Conservation (phyloP, 2,888 invertebrate species). For the Bombyx huttoni region DNA sequence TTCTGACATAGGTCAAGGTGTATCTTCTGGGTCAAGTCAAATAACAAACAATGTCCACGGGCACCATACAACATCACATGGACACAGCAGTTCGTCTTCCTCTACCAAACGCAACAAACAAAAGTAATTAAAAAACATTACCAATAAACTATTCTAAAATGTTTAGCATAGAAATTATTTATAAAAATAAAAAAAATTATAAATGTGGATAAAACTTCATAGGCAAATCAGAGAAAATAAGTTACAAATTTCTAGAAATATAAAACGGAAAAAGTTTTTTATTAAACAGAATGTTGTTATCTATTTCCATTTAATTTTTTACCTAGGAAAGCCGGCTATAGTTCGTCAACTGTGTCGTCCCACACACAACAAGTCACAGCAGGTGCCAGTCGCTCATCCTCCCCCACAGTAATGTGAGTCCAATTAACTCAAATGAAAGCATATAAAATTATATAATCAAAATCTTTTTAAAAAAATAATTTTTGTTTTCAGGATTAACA, state of each 20-base stretch:
- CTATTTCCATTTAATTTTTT: background rate
- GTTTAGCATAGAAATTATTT: too few relatives aligned
- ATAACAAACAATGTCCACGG: constrained; percentile 31
- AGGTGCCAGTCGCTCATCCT: constrained; percentile 56
- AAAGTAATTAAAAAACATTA: constrained; percentile 31
- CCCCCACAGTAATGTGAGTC: constrained; percentile 57
- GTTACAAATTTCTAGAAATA: too few relatives aligned
- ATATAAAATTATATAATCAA: background rate
- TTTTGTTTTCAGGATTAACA: constrained; percentile 38
- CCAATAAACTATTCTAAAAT: too few relatives aligned
- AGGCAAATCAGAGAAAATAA: too few relatives aligned
- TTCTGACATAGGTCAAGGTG: constrained; percentile 31
- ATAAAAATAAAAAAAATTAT: too few relatives aligned
- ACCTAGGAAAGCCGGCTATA: constrained; percentile 47
- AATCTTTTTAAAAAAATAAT: background rate
- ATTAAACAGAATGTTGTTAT: too few relatives aligned
- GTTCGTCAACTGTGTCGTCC: constrained; percentile 29
- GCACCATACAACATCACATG: constrained; percentile 45
- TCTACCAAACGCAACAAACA: constrained; percentile 60
- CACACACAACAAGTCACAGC: constrained; percentile 41
- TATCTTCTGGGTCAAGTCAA: constrained; percentile 35
- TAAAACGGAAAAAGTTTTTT: too few relatives aligned
- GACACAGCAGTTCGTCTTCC: constrained; percentile 28
- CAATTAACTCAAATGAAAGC: background rate
- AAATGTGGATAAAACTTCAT: too few relatives aligned